These are phyloP conservation scores for Dendrolimus punctatus DNA, from an alignment of 1,140 invertebrate genomes.

Conservation along the genomic window DNA sequence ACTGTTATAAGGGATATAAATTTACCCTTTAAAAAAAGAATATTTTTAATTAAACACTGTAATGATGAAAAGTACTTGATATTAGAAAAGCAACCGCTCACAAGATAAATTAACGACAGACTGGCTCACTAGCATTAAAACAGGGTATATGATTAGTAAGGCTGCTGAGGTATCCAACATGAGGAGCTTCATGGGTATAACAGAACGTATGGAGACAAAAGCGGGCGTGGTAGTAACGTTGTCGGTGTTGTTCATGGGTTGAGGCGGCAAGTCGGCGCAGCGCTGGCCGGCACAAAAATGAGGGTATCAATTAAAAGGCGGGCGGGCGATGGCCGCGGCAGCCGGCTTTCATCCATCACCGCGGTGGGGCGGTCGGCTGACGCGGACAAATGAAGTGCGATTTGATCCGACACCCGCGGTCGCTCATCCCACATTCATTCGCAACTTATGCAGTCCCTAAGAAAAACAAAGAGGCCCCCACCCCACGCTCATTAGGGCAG, in stretches of 20 bases:
- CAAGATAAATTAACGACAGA: no score
- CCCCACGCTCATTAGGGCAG: constrained; percentile 48
- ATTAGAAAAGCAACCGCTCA: no score
- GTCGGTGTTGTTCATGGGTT: no score
- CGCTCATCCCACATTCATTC: constrained; percentile 55
- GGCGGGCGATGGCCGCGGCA: constrained; percentile 27
- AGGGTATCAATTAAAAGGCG: constrained; percentile 62
- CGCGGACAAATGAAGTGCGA: constrained; percentile 67
- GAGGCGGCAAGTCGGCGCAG: background rate
- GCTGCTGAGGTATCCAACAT: no score
- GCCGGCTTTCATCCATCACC: constrained; percentile 38
- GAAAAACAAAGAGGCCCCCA: constrained; percentile 51
- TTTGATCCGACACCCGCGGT: constrained; percentile 46
- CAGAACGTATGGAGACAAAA: constrained; percentile 5
- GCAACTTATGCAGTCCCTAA: constrained; percentile 62
- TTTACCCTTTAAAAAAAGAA: no score
- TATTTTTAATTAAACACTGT: no score
- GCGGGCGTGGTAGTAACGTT: constrained; percentile 4
- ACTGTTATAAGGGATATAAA: no score
- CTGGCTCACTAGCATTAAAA: no score
- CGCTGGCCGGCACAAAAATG: constrained; percentile 42
- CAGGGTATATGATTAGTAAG: no score
- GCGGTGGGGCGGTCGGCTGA: constrained; percentile 28
- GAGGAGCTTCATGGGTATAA: no score
- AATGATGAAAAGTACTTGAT: no score